Conservation (phyloP, 2,113 vertebrate genomes). For the Castor canadensis region DNA sequence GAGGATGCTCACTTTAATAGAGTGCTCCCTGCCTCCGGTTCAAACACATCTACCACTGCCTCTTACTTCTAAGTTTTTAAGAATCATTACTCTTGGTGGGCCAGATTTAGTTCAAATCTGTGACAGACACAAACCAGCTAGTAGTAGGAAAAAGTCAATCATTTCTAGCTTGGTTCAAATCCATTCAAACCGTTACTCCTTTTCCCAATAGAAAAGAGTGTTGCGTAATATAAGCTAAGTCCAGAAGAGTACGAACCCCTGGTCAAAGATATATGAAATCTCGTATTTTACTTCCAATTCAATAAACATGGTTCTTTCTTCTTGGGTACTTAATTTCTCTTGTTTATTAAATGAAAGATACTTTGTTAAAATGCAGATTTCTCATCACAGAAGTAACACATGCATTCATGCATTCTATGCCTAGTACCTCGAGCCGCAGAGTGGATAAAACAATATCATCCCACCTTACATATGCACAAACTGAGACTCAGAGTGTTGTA, state of each 20-base stretch:
- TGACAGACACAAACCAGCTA: neutral
- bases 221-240: neutral
- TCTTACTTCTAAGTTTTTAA: neutral
- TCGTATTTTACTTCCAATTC: neutral
- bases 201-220: neutral
- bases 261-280: neutral
- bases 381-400: neutral
- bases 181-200: neutral
- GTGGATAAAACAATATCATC: constrained; percentile 18
- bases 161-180: neutral
- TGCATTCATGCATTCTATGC: neutral
- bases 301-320: neutral
- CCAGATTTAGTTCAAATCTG: neutral
- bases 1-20: neutral
- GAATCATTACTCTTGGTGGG: neutral
- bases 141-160: neutral
- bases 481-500: neutral
- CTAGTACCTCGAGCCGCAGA: neutral
- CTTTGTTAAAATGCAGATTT: constrained; percentile 4
- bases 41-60: neutral
- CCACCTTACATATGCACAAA: neutral
- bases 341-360: neutral
- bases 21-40: neutral
- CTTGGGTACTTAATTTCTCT: neutral
- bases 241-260: neutral